Evolutionary conservation across 2,888 invertebrate species (phyloP), one percentile per base, ranked within the genome.

Genomic region (Drosophila paranaensis): DNA sequence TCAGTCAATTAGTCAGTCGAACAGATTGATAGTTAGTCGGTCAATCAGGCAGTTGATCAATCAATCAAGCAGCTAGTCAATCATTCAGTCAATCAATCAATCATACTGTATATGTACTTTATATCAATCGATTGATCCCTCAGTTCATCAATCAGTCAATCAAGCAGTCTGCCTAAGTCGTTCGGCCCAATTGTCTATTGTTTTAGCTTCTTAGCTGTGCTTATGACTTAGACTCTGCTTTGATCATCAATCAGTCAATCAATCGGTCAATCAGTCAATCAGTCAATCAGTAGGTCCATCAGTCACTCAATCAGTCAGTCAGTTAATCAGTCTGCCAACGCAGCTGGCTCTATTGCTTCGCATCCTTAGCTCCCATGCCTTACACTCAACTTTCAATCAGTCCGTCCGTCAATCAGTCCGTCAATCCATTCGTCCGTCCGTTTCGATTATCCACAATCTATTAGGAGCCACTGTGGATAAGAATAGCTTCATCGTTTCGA

Each of bases 201-300:
- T 20, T 20, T 20, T 20, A 20, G 20, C 20, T 20, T 20, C 20
- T 20, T 2, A 20, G 20, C 20, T 20, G 20, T 20, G 20, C 20
- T 2, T 20, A 20, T 20, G 20, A 20, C 20, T 20, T 20, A 20
- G 20, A 20, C 20, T 20, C 20, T 20, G 3, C 27, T 27, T 27
- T 27, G 27, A 27, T 27, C 27, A 27, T 27, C 42, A 42, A 27
- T 27, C 42, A 42, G 16, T 10, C 16, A 16, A 10, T 42, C 42
- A 40, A 11, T 16, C 3, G 9, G 1, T 16, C 0, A 3, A 11
- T 16, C 3, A 16, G 1, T 16, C 0, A 3, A 0, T 16, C 3
- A 16, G 9, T 16, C 27, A 46, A n/a, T 48, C n/a, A 30, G 10
- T 8, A 2, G 27, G 0, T 27, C 27, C 27, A 27, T 27, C 27